These are phyloP conservation scores for Cryptus viduatorius DNA, from an alignment of 2,888 invertebrate species.

Conservation along the genomic window DNA sequence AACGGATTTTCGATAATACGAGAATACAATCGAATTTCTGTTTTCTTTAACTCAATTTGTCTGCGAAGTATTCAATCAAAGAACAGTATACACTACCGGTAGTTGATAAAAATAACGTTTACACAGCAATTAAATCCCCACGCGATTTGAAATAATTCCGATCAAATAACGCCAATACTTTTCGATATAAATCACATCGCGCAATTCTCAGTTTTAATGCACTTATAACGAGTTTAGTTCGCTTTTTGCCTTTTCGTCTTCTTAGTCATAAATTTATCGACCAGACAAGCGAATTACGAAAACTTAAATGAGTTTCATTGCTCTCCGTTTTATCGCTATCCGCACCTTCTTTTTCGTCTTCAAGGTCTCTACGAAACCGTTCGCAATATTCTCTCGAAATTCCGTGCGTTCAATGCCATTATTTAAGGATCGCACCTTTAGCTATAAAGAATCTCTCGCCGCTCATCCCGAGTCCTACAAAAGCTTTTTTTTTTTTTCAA, in stretches of 20 bases:
- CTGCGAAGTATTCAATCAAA: not conserved
- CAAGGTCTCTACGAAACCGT: not conserved
- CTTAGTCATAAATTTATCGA: not conserved
- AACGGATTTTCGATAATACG: not conserved
- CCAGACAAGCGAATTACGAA: not conserved
- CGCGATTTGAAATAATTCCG: not conserved
- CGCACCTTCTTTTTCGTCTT: not conserved
- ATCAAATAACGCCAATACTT: not conserved
- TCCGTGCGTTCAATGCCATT: constrained; percentile 29
- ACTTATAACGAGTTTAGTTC: not conserved
- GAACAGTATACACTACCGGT: not conserved
- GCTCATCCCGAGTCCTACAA: not conserved
- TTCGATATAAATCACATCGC: not conserved
- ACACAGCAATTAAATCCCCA: not conserved
- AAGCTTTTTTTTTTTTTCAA: not conserved
- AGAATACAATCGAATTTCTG: not conserved
- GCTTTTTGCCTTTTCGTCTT: not conserved
- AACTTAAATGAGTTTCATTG: not conserved
- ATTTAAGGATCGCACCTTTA: not conserved
- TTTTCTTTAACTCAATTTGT: not conserved
- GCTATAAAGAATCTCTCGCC: not conserved
- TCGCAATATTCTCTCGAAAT: not conserved
- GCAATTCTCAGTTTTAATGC: not conserved
- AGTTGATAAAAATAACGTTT: not conserved
- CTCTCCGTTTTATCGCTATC: not conserved